A percentile compares a stretch with the other conserved stretches of the same genome.
phyloP scores from a whole-genome alignment of 2,113 vertebrate genomes.

The Steatornis caripensis region DNA sequence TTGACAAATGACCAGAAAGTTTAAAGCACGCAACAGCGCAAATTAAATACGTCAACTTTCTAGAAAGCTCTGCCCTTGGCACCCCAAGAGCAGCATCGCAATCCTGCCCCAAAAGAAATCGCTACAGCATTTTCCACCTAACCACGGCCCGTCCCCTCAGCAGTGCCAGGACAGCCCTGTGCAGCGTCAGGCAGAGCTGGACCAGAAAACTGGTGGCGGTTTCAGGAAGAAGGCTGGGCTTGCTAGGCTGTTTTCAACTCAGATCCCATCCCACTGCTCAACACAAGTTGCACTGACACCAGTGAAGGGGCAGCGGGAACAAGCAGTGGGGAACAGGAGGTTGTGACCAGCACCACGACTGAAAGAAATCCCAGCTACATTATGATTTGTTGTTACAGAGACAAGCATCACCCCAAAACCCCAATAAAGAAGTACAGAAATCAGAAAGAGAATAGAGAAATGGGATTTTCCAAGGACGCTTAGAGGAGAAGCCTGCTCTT shows the following conservation, averaged over 20 bases:
- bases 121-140: fast-evolving
- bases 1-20: neutral
- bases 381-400: neutral
- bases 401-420: neutral
- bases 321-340: neutral
- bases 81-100: neutral
- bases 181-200: neutral
- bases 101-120: neutral
- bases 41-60: neutral
- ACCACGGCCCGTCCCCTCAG: neutral
- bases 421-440: neutral
- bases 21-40: neutral
- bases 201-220: neutral
- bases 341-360: neutral
- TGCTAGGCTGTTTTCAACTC: neutral
- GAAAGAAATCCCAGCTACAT: neutral
- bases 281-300: neutral
- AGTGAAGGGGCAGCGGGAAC: neutral
- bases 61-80: neutral
- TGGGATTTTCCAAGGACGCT: neutral
- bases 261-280: neutral
- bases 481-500: neutral
- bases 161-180: neutral
- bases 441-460: neutral
- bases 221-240: neutral